A percentile compares a stretch with the other conserved stretches of the same genome.
Conservation (phyloP, 2,797 vertebrate species). For the Taeniopygia guttata region DNA sequence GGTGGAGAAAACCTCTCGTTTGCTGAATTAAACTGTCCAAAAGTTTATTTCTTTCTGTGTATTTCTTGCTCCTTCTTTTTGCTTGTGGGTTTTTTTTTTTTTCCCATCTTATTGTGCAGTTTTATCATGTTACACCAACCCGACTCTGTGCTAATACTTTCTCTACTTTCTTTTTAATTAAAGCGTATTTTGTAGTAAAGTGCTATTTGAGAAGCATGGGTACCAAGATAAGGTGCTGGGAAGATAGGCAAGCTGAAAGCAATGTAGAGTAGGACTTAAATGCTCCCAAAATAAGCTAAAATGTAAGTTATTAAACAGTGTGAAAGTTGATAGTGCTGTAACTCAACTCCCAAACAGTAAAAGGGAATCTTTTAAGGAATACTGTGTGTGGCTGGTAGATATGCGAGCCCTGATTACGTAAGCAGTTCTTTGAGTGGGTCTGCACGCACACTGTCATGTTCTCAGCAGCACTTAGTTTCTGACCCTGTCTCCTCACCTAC, state of each 20-base stretch:
- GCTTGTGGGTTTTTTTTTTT: background rate
- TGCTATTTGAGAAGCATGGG: slow-evolving; percentile 1
- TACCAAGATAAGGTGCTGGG: background rate
- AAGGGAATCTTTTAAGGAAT: background rate
- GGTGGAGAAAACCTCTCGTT: background rate
- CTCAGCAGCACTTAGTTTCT: background rate
- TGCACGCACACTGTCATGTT: background rate
- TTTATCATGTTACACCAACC: background rate
- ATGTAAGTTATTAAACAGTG: slow-evolving; percentile 41
- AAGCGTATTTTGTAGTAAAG: background rate
- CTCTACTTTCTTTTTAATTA: background rate
- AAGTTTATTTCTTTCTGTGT: background rate
- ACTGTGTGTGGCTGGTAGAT: background rate
- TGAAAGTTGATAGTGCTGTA: background rate
- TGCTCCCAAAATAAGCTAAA: background rate
- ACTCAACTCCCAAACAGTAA: background rate
- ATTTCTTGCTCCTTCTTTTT: background rate
- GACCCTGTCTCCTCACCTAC: background rate
- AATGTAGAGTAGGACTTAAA: background rate
- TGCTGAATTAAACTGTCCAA: background rate
- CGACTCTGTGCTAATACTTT: background rate
- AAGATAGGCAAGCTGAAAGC: background rate
- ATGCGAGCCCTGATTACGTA: background rate
- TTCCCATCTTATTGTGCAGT: background rate
- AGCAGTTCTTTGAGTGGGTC: background rate